Conservation (phyloP, 1,140 invertebrate genomes). For the Polyergus mexicanus region DNA sequence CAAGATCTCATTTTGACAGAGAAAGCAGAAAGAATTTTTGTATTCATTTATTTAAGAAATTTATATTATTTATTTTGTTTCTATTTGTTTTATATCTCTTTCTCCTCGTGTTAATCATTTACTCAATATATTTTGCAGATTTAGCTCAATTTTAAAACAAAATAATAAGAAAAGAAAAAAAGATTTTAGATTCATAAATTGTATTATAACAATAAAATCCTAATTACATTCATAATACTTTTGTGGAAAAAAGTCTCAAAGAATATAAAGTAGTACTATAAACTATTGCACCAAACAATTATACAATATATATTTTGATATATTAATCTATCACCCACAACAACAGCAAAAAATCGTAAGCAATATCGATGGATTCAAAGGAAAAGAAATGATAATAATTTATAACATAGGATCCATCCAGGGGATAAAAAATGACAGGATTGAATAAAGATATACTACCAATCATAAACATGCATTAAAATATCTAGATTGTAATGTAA, state of each 20-base stretch:
- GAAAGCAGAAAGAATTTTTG: background rate
- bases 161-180: constrained; percentile 8
- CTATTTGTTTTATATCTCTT: constrained; percentile 29
- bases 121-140: background rate
- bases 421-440: constrained; percentile 63
- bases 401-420: constrained; percentile 19
- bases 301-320: constrained; percentile 64
- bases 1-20: background rate
- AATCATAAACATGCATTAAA: constrained; percentile 82
- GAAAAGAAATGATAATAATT: constrained; percentile 37
- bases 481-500: constrained; percentile 61
- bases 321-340: constrained; percentile 74
- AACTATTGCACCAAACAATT: constrained; percentile 50
- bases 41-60: constrained; percentile 31
- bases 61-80: background rate
- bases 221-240: constrained; percentile 20
- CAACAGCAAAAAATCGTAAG: constrained; percentile 71
- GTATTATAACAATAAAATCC: background rate
- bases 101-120: background rate
- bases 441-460: constrained; percentile 75
- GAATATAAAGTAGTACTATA: constrained; percentile 46
- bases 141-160: constrained; percentile 31
- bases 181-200: background rate
- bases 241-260: background rate
- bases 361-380: constrained; percentile 62